Base-by-base conservation (phyloP, 64 coral and sea anemone species). In the Pachyseris speciosa region DNA sequence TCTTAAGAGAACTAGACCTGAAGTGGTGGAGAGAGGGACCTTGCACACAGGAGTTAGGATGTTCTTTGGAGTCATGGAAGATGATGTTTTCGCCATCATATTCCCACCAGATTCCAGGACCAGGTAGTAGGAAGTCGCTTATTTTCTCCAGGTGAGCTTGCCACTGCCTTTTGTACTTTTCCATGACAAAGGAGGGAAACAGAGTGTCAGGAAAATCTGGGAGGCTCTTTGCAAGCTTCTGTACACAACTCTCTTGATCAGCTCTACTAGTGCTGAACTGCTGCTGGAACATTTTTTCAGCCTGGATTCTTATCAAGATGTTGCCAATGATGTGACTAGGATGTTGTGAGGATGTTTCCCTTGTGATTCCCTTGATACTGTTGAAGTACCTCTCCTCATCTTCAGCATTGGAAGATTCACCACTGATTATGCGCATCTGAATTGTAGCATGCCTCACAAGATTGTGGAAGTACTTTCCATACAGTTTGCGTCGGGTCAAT, bases 321-420 rank as follows among this genome's bases (percentile, higher is more conserved):
- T 22, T 31, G 1, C 30, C 36, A 32, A 73, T 73, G 37, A 73
- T 57, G n/a, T 91, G 37, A 50, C 33, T 53, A 74, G 48, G 71
- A 53, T 75, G 9, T 91, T 32, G 24, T 2, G 75, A 58, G 76
- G 43, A 53, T 19, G 32, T 91, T n/a, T 17, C 37, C n/a, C 33
- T 73, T 44, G 81, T 91, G 75, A 80, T 11, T 41, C 63, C 28
- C 39, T 80, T 43, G 38, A 90, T 75, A 25, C 12, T 79, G 68
- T 81, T 83, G 16, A 90, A 90, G 17, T 76, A 67, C 29, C 88
- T 86, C 8, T 90, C 88, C 83, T 91, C 88, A 41, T 91, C 88
- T 71, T 91, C 37, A 4, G 66, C 71, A 58, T 91, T 74, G 48
- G 70, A 11, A 20, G 78, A 83, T 20, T 78, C 72, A 10, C n/a